A percentile compares a stretch with the other conserved stretches of the same genome.
These are phyloP conservation scores for Drosophila ohnishii DNA, from an alignment of 1,140 invertebrate genomes.

Conservation along the genomic window DNA sequence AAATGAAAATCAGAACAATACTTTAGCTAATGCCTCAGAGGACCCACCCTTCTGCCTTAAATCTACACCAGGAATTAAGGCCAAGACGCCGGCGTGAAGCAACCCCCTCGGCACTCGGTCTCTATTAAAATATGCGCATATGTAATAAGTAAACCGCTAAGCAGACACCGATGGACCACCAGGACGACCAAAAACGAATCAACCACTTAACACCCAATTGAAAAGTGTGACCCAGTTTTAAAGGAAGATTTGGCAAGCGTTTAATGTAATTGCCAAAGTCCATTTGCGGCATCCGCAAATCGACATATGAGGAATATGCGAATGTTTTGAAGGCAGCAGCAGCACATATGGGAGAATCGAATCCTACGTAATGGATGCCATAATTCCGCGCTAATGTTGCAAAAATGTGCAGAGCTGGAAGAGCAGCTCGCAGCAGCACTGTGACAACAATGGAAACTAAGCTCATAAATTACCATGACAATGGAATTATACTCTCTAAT, in stretches of 20 bases:
- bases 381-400: constrained; percentile 59
- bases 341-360: constrained; percentile 55
- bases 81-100: constrained; percentile 6
- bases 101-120: constrained; percentile 4
- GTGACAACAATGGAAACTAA: constrained; percentile 57
- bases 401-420: constrained; percentile 45
- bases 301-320: constrained; percentile 18
- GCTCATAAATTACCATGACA: constrained; percentile 63
- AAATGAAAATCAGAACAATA: constrained; percentile 4
- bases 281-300: constrained; percentile 39
- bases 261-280: constrained; percentile 54
- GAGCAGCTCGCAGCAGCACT: constrained; percentile 10
- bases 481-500: constrained; percentile 58
- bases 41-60: constrained; percentile 7
- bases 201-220: constrained; percentile 64
- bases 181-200: constrained; percentile 18
- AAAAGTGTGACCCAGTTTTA: constrained; percentile 59
- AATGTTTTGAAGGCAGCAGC: constrained; percentile 23
- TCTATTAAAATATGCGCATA: constrained; percentile 62
- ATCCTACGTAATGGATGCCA: constrained; percentile 42
- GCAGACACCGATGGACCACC: constrained; percentile 5
- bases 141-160: constrained; percentile 39
- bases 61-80: constrained; percentile 2
- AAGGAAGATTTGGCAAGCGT: constrained; percentile 35
- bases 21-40: neutral